Conservation (phyloP, 2,888 invertebrate genomes). For the Exephanes ischioxanthus region DNA sequence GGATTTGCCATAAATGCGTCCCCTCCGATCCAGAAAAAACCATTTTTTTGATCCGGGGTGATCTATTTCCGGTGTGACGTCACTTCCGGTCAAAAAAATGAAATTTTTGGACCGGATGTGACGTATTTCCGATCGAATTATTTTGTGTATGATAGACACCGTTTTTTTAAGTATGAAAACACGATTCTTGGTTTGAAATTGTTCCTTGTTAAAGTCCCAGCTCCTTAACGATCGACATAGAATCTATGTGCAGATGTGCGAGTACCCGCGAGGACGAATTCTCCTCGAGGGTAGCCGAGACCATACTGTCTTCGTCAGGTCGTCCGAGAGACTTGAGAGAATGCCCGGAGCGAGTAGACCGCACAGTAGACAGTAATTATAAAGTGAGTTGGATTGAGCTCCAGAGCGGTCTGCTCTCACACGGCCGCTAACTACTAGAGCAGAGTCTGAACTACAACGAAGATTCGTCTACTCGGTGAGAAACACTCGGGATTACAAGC, state of each 20-base stretch:
- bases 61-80: background rate
- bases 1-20: too few relatives aligned
- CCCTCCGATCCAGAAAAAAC: too few relatives aligned
- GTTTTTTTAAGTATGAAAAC: background rate
- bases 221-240: background rate
- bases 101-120: background rate
- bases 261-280: background rate
- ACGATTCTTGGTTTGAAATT: background rate
- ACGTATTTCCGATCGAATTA: background rate
- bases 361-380: slow-evolving; percentile 64
- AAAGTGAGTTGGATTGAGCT: slow-evolving; percentile 65
- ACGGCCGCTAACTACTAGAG: slow-evolving; percentile 57
- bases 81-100: background rate
- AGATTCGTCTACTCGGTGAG: slow-evolving; percentile 58
- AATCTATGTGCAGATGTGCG: background rate
- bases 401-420: slow-evolving; percentile 54
- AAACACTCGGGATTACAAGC: slow-evolving; percentile 51
- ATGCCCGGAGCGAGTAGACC: slow-evolving; percentile 38
- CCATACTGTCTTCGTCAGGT: background rate
- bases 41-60: too few relatives aligned
- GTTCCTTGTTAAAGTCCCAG: background rate
- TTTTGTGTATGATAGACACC: background rate
- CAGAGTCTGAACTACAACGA: slow-evolving; percentile 35
- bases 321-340: slow-evolving; percentile 51
- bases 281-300: background rate